Percentiles rank a stretch among this genome's conserved stretches.
Evolutionary conservation across 2,888 invertebrate genomes (phyloP).

Genomic region (Clunio marinus): DNA sequence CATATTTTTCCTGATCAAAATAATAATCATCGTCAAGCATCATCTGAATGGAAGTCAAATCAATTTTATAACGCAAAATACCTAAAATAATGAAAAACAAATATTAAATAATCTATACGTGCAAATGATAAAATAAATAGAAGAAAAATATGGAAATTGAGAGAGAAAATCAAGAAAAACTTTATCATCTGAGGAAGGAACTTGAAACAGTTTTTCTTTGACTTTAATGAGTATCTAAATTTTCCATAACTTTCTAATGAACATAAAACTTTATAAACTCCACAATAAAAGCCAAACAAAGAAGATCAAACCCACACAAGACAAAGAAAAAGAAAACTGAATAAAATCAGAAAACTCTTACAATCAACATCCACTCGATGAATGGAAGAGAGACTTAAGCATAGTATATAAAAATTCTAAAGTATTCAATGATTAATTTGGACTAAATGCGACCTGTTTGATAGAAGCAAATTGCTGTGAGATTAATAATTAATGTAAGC

Average conservation of each 20-base stretch:
- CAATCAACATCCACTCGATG: background rate
- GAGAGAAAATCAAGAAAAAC: background rate
- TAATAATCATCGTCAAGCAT: conserved; percentile 5
- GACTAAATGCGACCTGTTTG: no score
- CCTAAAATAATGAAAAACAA: background rate
- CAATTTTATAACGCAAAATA: conserved; percentile 31
- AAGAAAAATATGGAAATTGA: conserved; percentile 6
- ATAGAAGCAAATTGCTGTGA: no score
- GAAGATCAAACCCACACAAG: background rate
- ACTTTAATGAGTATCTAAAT: no score
- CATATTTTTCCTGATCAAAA: conserved; percentile 10
- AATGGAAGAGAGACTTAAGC: no score
- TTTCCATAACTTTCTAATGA: no score
- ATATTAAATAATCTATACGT: no score
- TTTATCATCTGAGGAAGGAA: background rate
- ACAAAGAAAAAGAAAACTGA: background rate
- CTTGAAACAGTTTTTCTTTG: no score
- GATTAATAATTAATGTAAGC: background rate
- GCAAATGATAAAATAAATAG: background rate
- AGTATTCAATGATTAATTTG: no score
- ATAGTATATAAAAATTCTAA: no score
- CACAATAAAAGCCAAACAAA: conserved; percentile 5
- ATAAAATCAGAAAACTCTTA: no score
- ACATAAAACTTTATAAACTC: background rate
- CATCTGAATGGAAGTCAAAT: conserved; percentile 24